Percentiles rank a stretch among this genome's conserved stretches.
Conservation (phyloP, 1,140 invertebrate genomes). For the Zaprionus inermis region DNA sequence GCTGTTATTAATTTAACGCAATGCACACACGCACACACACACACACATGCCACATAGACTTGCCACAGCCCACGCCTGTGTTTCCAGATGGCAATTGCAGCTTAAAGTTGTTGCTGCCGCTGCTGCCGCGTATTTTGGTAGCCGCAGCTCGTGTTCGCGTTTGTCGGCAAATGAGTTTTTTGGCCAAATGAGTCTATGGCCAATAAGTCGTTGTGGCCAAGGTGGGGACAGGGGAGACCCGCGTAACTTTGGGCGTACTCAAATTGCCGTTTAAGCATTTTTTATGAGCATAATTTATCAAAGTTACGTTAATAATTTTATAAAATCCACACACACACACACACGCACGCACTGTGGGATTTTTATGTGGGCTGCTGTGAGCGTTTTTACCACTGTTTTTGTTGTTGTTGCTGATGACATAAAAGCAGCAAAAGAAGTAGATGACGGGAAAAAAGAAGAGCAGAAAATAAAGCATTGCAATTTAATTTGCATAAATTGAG, state of each 20-base stretch:
- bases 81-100: constrained; percentile 38
- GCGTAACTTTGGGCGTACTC: constrained; percentile 77
- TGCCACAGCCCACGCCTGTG: constrained; percentile 29
- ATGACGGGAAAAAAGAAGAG: constrained; percentile 2
- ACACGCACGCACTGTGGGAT: background rate
- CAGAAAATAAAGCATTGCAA: constrained; percentile 74
- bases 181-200: constrained; percentile 72
- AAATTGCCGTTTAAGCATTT: constrained; percentile 81
- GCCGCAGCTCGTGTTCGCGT: constrained; percentile 61
- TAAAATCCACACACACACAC: constrained; percentile 31
- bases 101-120: constrained; percentile 43
- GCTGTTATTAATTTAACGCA: constrained; percentile 79
- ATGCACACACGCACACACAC: constrained; percentile 42
- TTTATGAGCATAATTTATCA: constrained; percentile 82
- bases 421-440: constrained; percentile 31
- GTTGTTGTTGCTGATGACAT: constrained; percentile 60
- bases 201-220: constrained; percentile 59
- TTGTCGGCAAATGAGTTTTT: constrained; percentile 60
- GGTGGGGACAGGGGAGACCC: background rate
- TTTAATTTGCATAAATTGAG: constrained; percentile 82
- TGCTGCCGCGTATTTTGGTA: constrained; percentile 72
- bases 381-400: constrained; percentile 5
- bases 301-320: constrained; percentile 79
- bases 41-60: constrained; percentile 12
- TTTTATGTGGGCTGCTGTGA: constrained; percentile 24